Conservation (phyloP, 1,140 invertebrate species). For the Hyles vespertilio region DNA sequence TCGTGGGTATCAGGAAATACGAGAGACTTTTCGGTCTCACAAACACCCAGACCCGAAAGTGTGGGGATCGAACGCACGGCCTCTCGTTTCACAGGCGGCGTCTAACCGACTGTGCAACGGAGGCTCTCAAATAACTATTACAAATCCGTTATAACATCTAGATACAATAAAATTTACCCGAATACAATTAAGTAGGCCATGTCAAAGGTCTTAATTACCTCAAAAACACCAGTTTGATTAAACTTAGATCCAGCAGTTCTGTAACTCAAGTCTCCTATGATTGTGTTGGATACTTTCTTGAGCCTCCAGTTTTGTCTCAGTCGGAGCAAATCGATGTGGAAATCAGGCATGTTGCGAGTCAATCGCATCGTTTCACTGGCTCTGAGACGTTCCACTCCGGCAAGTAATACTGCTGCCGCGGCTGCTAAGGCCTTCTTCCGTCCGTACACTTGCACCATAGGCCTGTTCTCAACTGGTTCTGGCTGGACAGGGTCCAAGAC, state of each 20-base stretch:
- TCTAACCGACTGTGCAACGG: too few relatives aligned
- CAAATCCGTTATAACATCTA: too few relatives aligned
- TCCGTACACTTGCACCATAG: constrained; percentile 92
- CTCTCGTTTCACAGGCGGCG: too few relatives aligned
- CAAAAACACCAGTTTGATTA: constrained; percentile 95
- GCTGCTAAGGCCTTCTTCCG: constrained; percentile 93
- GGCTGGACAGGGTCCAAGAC: constrained; percentile 91
- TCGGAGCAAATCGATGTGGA: constrained; percentile 93
- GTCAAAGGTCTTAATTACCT: constrained; percentile 75
- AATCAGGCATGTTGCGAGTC: constrained; percentile 87
- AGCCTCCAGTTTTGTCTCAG: constrained; percentile 96
- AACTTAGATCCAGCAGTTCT: constrained; percentile 95
- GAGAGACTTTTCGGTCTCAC: too few relatives aligned
- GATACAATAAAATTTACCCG: too few relatives aligned
- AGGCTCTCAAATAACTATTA: too few relatives aligned
- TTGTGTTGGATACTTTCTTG: constrained; percentile 96
- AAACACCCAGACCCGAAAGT: too few relatives aligned
- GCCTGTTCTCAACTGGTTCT: constrained; percentile 88
- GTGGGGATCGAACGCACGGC: too few relatives aligned
- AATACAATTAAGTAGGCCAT: too few relatives aligned
- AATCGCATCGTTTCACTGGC: constrained; percentile 85
- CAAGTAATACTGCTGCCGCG: constrained; percentile 87
- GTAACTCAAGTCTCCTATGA: constrained; percentile 97
- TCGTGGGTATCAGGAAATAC: too few relatives aligned
- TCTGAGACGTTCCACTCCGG: constrained; percentile 90